Conservation (phyloP, 2,888 invertebrate genomes). For the Seira ritae region DNA sequence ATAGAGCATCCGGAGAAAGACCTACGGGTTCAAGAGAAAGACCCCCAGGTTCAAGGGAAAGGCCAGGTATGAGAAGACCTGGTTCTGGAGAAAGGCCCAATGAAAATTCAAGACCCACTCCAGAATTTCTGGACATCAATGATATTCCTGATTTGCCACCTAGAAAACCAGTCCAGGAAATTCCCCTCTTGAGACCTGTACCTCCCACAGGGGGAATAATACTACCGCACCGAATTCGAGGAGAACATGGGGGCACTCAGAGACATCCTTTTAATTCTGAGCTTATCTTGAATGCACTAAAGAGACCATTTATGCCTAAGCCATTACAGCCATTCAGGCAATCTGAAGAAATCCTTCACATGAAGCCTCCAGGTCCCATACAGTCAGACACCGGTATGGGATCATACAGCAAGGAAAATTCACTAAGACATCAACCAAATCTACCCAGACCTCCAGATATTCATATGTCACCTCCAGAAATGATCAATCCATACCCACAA, state of each 20-base stretch:
- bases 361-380: slow-evolving; percentile 44
- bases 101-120: background rate
- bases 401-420: slow-evolving; percentile 26
- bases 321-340: slow-evolving; percentile 47
- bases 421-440: background rate
- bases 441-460: slow-evolving; percentile 29
- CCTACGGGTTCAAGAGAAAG: slow-evolving; percentile 34
- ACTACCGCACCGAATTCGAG: slow-evolving; percentile 49
- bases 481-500: slow-evolving; percentile 25
- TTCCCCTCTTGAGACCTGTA: slow-evolving; percentile 48
- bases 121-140: slow-evolving; percentile 43
- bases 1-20: slow-evolving; percentile 45
- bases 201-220: slow-evolving; percentile 59
- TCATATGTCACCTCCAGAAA: slow-evolving; percentile 46
- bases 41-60: slow-evolving; percentile 18
- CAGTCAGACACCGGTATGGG: background rate
- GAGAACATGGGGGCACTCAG: slow-evolving; percentile 5
- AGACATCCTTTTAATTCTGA: slow-evolving; percentile 43
- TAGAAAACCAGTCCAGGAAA: slow-evolving; percentile 47
- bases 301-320: slow-evolving; percentile 49
- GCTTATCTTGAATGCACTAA: slow-evolving; percentile 28
- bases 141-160: slow-evolving; percentile 43
- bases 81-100: background rate
- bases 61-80: background rate
- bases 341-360: slow-evolving; percentile 48